phyloP scores from a whole-genome alignment of 2,797 vertebrate genomes.

The Poeciliopsis infans region DNA sequence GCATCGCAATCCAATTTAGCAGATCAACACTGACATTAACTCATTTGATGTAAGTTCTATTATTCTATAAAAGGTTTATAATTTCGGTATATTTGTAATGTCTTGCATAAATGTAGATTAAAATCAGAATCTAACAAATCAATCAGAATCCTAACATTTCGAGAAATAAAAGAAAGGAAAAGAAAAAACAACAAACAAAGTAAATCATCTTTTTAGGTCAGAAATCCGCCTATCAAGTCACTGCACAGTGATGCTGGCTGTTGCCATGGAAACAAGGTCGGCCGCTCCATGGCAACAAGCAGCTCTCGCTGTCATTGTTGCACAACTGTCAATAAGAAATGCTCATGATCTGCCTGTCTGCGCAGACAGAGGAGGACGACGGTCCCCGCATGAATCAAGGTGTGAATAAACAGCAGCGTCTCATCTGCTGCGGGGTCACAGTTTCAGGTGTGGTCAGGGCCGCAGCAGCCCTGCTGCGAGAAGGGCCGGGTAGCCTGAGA shows the following conservation, averaged over 20 bases:
- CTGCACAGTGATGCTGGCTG: constrained; percentile 58
- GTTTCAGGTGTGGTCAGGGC: not conserved
- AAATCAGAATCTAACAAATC: not conserved
- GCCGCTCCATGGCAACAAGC: constrained; percentile 76
- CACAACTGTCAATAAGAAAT: not conserved
- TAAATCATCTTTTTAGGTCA: constrained; percentile 5
- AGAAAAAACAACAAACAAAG: not conserved
- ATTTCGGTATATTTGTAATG: not conserved
- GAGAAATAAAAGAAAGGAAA: too few relatives aligned
- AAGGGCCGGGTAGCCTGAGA: not conserved
- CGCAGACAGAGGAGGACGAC: not conserved
- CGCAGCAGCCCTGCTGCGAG: not conserved
- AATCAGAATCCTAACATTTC: too few relatives aligned
- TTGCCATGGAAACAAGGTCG: constrained; percentile 80
- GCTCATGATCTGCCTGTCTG: not conserved
- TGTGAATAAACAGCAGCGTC: not conserved
- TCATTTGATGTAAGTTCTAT: not conserved
- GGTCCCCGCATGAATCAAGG: not conserved
- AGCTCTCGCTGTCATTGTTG: constrained; percentile 43
- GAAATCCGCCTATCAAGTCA: constrained; percentile 18
- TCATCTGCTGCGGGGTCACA: not conserved
- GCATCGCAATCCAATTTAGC: not conserved
- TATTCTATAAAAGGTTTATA: not conserved
- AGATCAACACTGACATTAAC: not conserved
- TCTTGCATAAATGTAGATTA: not conserved